A percentile compares a stretch with the other conserved stretches of the same genome.
Evolutionary conservation across 2,888 invertebrate genomes (phyloP).

Genomic region (Teleiodes luculella): DNA sequence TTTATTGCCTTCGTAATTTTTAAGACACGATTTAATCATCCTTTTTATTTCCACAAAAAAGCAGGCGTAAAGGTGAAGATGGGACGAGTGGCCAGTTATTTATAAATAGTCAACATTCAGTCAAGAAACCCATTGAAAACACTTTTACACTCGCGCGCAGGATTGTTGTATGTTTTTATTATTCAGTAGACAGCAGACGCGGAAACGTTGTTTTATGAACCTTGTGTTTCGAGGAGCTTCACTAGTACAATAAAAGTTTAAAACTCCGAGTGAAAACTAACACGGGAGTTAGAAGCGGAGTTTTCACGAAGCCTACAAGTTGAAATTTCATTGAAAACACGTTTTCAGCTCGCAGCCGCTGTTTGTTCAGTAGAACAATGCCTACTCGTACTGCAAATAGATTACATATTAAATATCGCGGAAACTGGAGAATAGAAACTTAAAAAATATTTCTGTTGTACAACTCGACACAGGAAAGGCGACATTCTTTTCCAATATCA

Average conservation of each 20-base stretch:
- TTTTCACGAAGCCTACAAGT: slow-evolving; percentile 19
- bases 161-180: slow-evolving; percentile 6
- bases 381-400: too few species aligned
- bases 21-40: too few species aligned
- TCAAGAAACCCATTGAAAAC: neutral
- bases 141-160: neutral
- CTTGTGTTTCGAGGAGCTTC: slow-evolving; percentile 10
- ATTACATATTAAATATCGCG: too few species aligned
- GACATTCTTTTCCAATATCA: too few species aligned
- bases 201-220: slow-evolving; percentile 12
- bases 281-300: slow-evolving; percentile 19
- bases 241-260: slow-evolving; percentile 31
- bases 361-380: neutral
- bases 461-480: too few species aligned
- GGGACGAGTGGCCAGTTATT: too few species aligned
- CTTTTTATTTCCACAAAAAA: too few species aligned
- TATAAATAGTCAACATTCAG: too few species aligned
- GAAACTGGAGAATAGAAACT: too few species aligned
- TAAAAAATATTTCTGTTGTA: too few species aligned
- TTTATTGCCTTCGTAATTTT: too few species aligned
- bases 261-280: slow-evolving; percentile 26
- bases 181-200: neutral
- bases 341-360: slow-evolving; percentile 9
- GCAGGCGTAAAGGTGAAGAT: too few species aligned
- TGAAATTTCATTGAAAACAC: slow-evolving; percentile 20